Conservation (phyloP, 2,888 invertebrate species). For the Caenorhabditis drosophilae region DNA sequence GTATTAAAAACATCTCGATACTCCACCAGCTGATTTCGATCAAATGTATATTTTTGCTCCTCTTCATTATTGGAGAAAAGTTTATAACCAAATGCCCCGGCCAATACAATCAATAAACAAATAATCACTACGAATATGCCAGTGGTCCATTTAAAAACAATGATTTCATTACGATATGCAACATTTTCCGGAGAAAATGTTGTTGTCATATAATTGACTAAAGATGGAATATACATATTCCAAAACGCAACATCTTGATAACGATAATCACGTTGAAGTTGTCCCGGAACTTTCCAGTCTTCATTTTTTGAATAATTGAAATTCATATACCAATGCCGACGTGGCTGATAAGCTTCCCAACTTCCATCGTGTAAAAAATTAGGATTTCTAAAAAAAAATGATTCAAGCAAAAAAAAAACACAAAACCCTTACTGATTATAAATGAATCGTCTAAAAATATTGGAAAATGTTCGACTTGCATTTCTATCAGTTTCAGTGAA, state of each 20-base stretch:
- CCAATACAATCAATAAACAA: constrained; percentile 51
- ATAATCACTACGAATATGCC: constrained; percentile 54
- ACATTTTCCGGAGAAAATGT: constrained; percentile 67
- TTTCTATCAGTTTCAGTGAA: constrained; percentile 65
- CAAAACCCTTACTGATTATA: constrained; percentile 49
- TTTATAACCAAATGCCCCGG: constrained; percentile 54
- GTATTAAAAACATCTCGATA: constrained; percentile 8
- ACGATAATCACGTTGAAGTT: constrained; percentile 57
- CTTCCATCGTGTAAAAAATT: constrained; percentile 61
- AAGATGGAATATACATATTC: constrained; percentile 67
- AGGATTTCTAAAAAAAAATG: constrained; percentile 54
- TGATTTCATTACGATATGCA: constrained; percentile 53
- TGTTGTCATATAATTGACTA: constrained; percentile 69
- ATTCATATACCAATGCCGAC: constrained; percentile 67
- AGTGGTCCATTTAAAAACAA: constrained; percentile 51
- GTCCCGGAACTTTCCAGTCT: constrained; percentile 51
- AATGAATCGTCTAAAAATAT: constrained; percentile 60
- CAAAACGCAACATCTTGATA: constrained; percentile 62
- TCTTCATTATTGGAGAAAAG: constrained; percentile 29
- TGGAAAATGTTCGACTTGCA: constrained; percentile 63
- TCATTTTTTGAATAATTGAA: constrained; percentile 63
- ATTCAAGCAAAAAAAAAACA: background rate
- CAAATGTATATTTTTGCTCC: constrained; percentile 14
- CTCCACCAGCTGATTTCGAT: constrained; percentile 36
- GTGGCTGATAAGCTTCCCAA: constrained; percentile 63